Base-by-base conservation (phyloP, 2,888 invertebrate genomes). In the Hyppa rectilinea region DNA sequence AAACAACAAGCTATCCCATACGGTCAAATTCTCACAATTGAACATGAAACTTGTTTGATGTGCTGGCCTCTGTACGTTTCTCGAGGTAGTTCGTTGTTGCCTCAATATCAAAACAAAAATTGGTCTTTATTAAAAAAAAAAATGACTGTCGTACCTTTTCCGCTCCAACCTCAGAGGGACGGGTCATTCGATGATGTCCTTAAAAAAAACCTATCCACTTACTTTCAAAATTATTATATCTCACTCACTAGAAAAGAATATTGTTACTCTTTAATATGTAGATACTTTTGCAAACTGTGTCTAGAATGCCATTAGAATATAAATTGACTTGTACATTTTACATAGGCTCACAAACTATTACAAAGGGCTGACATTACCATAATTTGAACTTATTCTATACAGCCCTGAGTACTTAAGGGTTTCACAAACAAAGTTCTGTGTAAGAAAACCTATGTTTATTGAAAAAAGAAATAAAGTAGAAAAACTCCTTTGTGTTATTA, bases 281-380 rank as follows among this genome's bases (percentile, higher is more conserved):
- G n/a, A 45, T 55, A 29, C 26, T 69, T 43, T 50, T 26, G 0
- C 20, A 23, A 38, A 65, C 7, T 36, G 43, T 49, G 36, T 70
- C 31, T 53, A 47, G 53, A 47, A 52, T n/a, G 36, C 53, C 4
- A 74, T 77, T 73, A 76, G 77, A 73, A 73, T 73, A 73, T 76
- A 73, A 73, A 73, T 68, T 34, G 69, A 69, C 69, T 76, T 31
- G 31, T 72, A 76, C 56, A 72, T 76, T 69, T 70, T 55, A 53
- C 29, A 55, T 74, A 70, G 40, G 34, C 29, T 70, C 55, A 34
- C 43, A 58, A 70, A 70, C 59, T 74, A 70, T 53, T 70, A 77
- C 77, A 74, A 74, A 77, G 78, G 69, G 47, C 40, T n/a, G 0
- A n/a, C 2, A 74, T 74, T 74, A 74, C 20, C 73, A 74, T 74